Base-by-base conservation (phyloP, 2,888 invertebrate species). In the Machimus atricapillus region DNA sequence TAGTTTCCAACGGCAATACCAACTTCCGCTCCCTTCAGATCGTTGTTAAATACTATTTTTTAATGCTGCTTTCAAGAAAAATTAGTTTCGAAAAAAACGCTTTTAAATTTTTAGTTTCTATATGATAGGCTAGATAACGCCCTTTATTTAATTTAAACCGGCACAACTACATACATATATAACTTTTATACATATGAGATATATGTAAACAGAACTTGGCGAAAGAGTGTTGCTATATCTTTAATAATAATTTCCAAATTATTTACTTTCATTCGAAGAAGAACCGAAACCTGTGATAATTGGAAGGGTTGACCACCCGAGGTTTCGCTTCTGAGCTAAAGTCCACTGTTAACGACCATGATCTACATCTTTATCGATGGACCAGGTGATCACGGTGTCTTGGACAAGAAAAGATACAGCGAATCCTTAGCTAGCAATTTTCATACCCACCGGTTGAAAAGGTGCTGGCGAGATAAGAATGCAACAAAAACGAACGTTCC, bases 311-410 rank as follows among this genome's bases (percentile, higher is more conserved):
- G 86, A 86, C 86, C 78, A 86, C 78, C 86, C 78, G 43, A 79
- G 58, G 56, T 27, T 46, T 76, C 31, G 46, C 34, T 16, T 23
- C 58, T 56, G 56, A 86, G 56, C 34, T 78, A 86, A 78, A 79
- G 40, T 43, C 79, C 9, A 86, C 40, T 86, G 86, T 73, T 86
- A 81, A 86, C 79, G 86, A 81, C 79, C 79, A n/a, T 86, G 86
- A 86, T 86, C 86, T 79, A 86, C 73, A 66, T 79, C 79, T 86
- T 86, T 79, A 86, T 86, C 79, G 56, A 73, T 46, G 23, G 77
- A 37, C 74, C 76, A 86, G 77, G 31, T 86, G 85, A 86, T 86
- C 85, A 56, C 34, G 46, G 31, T 23, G 31, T 12, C 14, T 66
- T 83, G 58, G 37, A n/a, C 19, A 79, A 79, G 66, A n/a, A 9